A percentile compares a stretch with the other conserved stretches of the same genome.
Evolutionary conservation across 2,113 vertebrate species (phyloP).

Genomic region (Vidua macroura): DNA sequence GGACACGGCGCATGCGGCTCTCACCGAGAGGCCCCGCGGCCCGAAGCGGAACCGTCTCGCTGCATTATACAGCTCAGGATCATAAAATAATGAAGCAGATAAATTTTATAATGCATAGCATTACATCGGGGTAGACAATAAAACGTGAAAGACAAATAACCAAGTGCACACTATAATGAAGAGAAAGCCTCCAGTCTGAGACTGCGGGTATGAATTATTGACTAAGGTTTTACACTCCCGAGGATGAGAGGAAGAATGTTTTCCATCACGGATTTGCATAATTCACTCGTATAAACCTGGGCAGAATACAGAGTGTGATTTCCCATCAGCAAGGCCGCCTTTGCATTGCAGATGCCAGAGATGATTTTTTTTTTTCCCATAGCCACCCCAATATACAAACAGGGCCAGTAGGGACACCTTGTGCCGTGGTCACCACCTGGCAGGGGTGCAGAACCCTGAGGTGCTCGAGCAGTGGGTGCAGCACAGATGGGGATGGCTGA

Average conservation of each 20-base stretch:
- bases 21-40: background rate
- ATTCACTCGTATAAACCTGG: conserved; percentile 79
- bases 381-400: background rate
- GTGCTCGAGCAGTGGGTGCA: background rate
- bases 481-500: background rate
- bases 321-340: conserved; percentile 43
- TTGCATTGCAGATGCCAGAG: conserved; percentile 53
- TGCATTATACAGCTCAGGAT: conserved; percentile 45
- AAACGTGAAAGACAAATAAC: conserved; percentile 79
- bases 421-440: fast-evolving
- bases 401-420: fast-evolving
- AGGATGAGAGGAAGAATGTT: conserved; percentile 80
- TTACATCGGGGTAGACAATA: conserved; percentile 76
- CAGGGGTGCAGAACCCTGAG: background rate
- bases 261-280: conserved; percentile 82
- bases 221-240: conserved; percentile 81
- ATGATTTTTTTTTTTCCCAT: background rate
- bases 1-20: background rate
- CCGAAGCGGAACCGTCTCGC: background rate
- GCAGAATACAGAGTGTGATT: conserved; percentile 72
- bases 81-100: conserved; percentile 77
- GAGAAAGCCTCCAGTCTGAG: conserved; percentile 78
- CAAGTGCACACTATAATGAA: conserved; percentile 75
- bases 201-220: conserved; percentile 80
- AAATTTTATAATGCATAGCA: conserved; percentile 78